Base-by-base conservation (phyloP, 2,797 vertebrate genomes). In the Aldrovandia affinis region DNA sequence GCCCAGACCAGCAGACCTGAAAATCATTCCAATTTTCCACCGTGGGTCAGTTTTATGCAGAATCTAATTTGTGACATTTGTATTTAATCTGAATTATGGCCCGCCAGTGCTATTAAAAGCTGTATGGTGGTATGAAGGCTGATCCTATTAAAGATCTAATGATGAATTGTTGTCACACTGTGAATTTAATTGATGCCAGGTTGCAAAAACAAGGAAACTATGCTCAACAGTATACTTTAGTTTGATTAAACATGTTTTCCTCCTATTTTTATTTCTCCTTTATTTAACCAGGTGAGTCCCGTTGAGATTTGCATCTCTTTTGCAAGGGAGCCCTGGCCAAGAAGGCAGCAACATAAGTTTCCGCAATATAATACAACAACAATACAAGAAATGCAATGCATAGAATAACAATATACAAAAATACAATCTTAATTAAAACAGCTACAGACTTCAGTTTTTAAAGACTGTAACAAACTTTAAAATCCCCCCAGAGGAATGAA, bases 41-140 rank as follows among this genome's bases (percentile, higher is more conserved):
- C 42, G 25, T 14, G 30, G 52, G 55, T 81, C 33, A 59, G 52
- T 59, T 61, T 81, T 25, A 59, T 25, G 33, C 20, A 39, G 55
- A 25, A 39, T 18, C 79, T 61, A 30, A 81, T 61, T 81, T 81
- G 28, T 36, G 54, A 59, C 79, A 61, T 57, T 39, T 7, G 15
- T 55, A 52, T 80, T 80, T 52, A 80, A 80, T 80, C 79, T 81
- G 79, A 81, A 81, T 81, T 59, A 61, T 42, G 55, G 28, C 79
- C 52, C 52, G 18, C 9, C 50, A 42, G 2, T 14, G 20, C 79
- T 81, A 81, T 81, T 57, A 81, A 81, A 81, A 39, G 18, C 52
- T 10, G 54, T 20, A 42, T 52, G 52, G 54, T 25, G 52, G 15
- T 30, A 81, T 81, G 54, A n/a, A 81, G 54, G 54, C 30, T 36